A percentile compares a stretch with the other conserved stretches of the same genome.
These are phyloP conservation scores for Bradynema listronoti DNA, from an alignment of 1,140 invertebrate genomes.

Conservation along the genomic window DNA sequence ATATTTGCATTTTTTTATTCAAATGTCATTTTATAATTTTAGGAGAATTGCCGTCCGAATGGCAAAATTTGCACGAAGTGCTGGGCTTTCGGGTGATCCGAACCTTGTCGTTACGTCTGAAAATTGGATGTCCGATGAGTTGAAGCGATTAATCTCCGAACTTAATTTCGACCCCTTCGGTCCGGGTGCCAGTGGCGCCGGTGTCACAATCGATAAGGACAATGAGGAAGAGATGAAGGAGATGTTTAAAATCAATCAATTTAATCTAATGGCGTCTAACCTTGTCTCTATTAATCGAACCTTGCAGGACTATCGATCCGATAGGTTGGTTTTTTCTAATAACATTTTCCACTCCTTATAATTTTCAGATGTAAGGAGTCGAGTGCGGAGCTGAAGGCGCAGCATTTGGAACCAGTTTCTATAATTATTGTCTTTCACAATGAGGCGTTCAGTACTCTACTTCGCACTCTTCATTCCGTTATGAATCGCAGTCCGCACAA, in stretches of 20 bases:
- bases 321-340: slow-evolving; percentile 20
- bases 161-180: slow-evolving; percentile 30
- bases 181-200: slow-evolving; percentile 20
- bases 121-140: slow-evolving; percentile 6
- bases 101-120: slow-evolving; percentile 9
- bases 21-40: too few species aligned
- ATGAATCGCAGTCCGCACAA: slow-evolving; percentile 72
- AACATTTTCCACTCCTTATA: slow-evolving; percentile 3
- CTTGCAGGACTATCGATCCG: slow-evolving; percentile 33
- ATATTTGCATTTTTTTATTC: too few species aligned
- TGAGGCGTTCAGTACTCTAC: slow-evolving; percentile 79
- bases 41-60: slow-evolving; percentile 14
- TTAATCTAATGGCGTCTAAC: slow-evolving; percentile 40
- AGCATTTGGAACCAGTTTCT: slow-evolving; percentile 66
- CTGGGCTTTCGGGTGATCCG: too few species aligned
- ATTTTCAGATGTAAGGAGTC: slow-evolving; percentile 15
- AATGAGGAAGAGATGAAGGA: slow-evolving; percentile 33
- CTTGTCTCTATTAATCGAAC: slow-evolving; percentile 33
- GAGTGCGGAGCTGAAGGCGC: background rate
- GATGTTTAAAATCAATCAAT: slow-evolving; percentile 39
- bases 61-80: slow-evolving; percentile 16
- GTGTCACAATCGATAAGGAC: slow-evolving; percentile 26
- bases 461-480: slow-evolving; percentile 76
- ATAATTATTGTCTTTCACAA: slow-evolving; percentile 85
- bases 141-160: slow-evolving; percentile 15